Percentiles rank a stretch among this genome's conserved stretches.
Evolutionary conservation across 1,140 invertebrate species (phyloP).

Genomic region (Mizuhopecten yessoensis): DNA sequence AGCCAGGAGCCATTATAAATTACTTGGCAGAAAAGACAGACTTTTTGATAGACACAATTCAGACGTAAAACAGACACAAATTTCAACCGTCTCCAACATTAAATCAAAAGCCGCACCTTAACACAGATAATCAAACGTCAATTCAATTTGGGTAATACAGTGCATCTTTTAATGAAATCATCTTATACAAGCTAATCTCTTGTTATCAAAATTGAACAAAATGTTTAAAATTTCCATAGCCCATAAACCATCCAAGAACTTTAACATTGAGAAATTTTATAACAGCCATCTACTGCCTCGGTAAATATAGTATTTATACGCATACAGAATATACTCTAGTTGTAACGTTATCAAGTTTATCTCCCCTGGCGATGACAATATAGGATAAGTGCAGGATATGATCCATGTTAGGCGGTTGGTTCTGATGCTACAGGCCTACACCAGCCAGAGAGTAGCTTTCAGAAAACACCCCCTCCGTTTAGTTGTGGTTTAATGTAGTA

Average conservation of each 20-base stretch:
- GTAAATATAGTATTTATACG: slow-evolving; percentile 8
- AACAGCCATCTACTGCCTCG: not conserved
- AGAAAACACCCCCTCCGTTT: not conserved
- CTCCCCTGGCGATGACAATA: not conserved
- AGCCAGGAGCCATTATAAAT: not conserved
- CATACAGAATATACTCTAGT: not conserved
- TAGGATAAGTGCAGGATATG: not conserved
- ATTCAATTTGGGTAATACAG: not conserved
- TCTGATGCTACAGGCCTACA: not conserved
- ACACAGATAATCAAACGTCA: not conserved
- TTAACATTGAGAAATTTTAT: not conserved
- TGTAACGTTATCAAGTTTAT: slow-evolving; percentile 28
- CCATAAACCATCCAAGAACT: not conserved
- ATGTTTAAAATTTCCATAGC: not conserved
- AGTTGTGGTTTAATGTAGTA: not conserved
- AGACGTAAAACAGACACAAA: not conserved
- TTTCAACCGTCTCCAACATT: not conserved
- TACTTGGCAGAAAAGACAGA: slow-evolving; percentile 25
- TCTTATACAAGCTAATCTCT: not conserved
- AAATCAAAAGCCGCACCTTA: not conserved
- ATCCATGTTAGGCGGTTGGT: not conserved
- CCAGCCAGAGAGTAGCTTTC: not conserved
- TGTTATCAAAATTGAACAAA: not conserved
- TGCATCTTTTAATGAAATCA: not conserved
- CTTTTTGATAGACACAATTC: not conserved